These are phyloP conservation scores for Plebejus melissa DNA, from an alignment of 2,888 invertebrate species.

Conservation along the genomic window DNA sequence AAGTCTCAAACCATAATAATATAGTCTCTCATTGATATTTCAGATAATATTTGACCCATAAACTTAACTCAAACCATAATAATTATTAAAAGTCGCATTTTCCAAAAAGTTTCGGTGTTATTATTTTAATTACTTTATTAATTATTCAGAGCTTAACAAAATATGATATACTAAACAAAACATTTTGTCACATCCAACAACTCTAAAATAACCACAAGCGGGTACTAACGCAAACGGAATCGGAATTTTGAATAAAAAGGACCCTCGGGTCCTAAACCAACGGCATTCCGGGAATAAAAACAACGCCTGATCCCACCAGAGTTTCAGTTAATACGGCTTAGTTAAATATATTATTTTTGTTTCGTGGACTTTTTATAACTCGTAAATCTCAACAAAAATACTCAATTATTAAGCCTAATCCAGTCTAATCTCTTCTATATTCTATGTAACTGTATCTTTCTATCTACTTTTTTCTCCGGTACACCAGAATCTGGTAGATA, in stretches of 20 bases:
- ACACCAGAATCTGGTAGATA: too few species aligned
- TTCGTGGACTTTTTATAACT: neutral
- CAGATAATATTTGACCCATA: too few species aligned
- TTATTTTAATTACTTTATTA: neutral
- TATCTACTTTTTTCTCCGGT: too few species aligned
- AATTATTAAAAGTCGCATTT: too few species aligned
- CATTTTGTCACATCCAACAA: neutral
- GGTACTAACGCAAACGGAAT: neutral
- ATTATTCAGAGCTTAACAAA: neutral
- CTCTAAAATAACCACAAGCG: neutral
- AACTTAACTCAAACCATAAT: too few species aligned
- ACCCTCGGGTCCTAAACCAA: neutral
- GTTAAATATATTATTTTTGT: neutral
- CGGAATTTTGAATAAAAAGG: neutral
- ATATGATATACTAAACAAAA: neutral
- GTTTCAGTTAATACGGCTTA: neutral
- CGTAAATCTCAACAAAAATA: neutral
- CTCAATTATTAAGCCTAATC: neutral
- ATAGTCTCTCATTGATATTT: too few species aligned
- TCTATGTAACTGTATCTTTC: neutral
- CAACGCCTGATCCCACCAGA: neutral
- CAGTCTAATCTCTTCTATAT: neutral
- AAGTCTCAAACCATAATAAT: too few species aligned
- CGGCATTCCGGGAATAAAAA: neutral
- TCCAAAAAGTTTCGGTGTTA: too few species aligned